Base-by-base conservation (phyloP, 2,888 invertebrate species). In the Sinhomidia bicolor region DNA sequence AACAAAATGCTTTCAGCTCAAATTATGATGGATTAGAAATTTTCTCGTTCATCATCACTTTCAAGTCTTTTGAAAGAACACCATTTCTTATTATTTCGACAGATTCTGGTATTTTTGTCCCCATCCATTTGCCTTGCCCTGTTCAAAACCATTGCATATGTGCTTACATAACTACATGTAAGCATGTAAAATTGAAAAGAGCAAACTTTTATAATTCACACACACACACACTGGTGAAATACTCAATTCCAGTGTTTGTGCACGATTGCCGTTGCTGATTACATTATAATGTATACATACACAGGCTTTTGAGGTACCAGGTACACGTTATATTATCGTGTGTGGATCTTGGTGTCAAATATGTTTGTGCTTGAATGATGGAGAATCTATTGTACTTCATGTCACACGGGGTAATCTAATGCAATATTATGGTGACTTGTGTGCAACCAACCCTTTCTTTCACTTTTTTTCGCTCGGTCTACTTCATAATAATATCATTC, bases 41-140 rank as follows among this genome's bases (percentile, higher is more conserved):
- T 85, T 85, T 76, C 90, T 90, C 90, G 88, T 88, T 90, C 90
- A 90, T 90, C 90, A 90, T 82, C 88, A 76, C 81, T 62, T 89
- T 79, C 71, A 68, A 85, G 44, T n/a, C 54, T 26, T 85, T 65
- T 85, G 51, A 85, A 78, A 62, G 76, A 47, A 23, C 82, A 14
- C 44, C 32, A 62, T 81, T 76, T 65, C 68, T 82, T 65, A 79
- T 76, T 74, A 87, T 82, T 87, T 87, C 87, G 82, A 87, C 87
- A 82, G 87, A 62, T 82, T 82, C 76, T 87, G 76, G 36, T 54
- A n/a, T n/a, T n/a, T n/a, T n/a, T n/a, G n/a, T n/a, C n/a, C n/a
- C n/a, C n/a, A n/a, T 79, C 54, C 65, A 44, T 44, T 83, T 60
- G n/a, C 82, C 32, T 68, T 4, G 68, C 17, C 3, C 29, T 36